Evolutionary conservation across 1,140 invertebrate species (phyloP).

Genomic region (Papilio polyxenes): DNA sequence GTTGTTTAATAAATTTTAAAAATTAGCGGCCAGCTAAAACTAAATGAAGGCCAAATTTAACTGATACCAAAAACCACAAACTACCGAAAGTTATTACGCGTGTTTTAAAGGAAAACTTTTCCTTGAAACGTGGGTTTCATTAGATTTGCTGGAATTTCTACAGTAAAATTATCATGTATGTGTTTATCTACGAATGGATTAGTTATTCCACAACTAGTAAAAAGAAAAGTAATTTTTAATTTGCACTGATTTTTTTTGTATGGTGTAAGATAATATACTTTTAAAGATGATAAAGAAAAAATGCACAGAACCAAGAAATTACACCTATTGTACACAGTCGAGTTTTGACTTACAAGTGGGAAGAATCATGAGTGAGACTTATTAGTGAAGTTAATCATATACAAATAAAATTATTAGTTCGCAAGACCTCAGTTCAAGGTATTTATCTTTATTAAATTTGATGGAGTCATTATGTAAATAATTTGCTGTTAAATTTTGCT

Average conservation of each 20-base stretch:
- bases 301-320: too few relatives aligned
- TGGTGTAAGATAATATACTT: too few relatives aligned
- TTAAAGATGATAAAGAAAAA: too few relatives aligned
- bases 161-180: not conserved
- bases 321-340: too few relatives aligned
- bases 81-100: constrained; percentile 5
- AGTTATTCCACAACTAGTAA: not conserved
- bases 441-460: not conserved
- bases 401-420: too few relatives aligned
- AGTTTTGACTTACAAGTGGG: too few relatives aligned
- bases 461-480: constrained; percentile 1
- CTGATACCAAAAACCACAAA: constrained; percentile 20
- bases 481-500: not conserved
- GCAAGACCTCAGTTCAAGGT: not conserved
- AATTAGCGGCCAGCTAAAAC: not conserved
- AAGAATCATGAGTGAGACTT: too few relatives aligned
- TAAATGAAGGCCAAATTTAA: constrained; percentile 23
- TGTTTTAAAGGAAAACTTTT: constrained; percentile 16
- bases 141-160: constrained; percentile 16
- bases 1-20: not conserved
- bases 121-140: constrained; percentile 6
- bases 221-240: too few relatives aligned
- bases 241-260: too few relatives aligned
- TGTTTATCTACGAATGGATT: not conserved
- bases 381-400: too few relatives aligned